Evolutionary conservation across 2,888 invertebrate species (phyloP).

Genomic region (Trissonchulus sp.): DNA sequence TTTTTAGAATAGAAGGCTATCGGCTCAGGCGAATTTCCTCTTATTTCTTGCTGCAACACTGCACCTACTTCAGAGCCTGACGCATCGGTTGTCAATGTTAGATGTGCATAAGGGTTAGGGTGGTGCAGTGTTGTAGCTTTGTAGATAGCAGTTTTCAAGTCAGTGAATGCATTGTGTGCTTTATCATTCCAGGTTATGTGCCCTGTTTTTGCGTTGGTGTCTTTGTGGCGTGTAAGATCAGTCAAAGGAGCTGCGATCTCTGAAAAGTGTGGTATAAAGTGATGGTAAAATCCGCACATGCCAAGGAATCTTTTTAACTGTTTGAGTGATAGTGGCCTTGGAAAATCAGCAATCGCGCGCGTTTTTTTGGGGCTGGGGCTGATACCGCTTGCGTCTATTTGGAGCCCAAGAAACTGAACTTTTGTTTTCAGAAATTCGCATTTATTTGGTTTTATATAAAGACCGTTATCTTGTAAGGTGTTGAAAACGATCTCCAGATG

Average conservation of each 20-base stretch:
- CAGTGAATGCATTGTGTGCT: not conserved
- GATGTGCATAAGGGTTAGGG: not conserved
- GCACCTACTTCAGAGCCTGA: not conserved
- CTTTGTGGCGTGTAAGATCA: not conserved
- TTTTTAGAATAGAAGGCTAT: not conserved
- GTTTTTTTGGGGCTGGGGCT: not conserved
- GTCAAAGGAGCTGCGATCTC: not conserved
- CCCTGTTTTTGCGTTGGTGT: not conserved
- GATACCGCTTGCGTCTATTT: not conserved
- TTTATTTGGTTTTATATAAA: slow-evolving; percentile 1
- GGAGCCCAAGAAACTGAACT: not conserved
- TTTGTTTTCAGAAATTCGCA: not conserved
- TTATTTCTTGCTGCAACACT: not conserved
- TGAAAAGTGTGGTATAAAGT: not conserved
- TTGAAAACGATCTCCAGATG: not conserved
- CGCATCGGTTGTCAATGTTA: slow-evolving; percentile 9
- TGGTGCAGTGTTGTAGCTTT: not conserved
- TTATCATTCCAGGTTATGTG: not conserved
- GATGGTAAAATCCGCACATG: not conserved
- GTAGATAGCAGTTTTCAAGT: not conserved
- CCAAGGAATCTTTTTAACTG: not conserved
- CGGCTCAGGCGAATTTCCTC: not conserved
- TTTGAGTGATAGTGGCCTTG: not conserved
- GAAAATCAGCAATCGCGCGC: not conserved
- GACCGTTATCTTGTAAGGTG: not conserved